Conservation (phyloP, 2,113 vertebrate species). For the Loxodonta africana region DNA sequence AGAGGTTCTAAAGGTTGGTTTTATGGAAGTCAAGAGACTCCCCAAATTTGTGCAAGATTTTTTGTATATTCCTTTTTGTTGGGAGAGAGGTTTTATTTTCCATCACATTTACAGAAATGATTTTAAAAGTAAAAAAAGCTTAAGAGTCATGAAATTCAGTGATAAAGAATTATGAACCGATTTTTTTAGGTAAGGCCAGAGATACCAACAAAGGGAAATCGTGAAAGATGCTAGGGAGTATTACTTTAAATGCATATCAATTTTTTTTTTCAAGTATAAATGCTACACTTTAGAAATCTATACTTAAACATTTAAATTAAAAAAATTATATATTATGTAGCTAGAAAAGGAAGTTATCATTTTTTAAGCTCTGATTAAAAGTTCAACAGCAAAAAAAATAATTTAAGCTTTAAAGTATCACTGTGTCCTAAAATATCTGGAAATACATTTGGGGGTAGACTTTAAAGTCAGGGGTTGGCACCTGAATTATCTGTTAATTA, state of each 20-base stretch:
- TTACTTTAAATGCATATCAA: not conserved
- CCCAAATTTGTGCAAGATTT: not conserved
- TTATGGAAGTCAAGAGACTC: not conserved
- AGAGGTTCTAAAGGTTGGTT: not conserved
- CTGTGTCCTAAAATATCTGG: not conserved
- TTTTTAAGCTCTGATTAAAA: not conserved
- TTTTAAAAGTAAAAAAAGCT: not conserved
- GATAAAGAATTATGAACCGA: not conserved
- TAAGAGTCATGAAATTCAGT: not conserved
- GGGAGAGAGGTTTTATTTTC: not conserved
- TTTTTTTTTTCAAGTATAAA: not conserved
- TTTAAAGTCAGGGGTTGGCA: not conserved
- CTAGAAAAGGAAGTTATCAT: not conserved
- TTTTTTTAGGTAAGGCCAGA: not conserved
- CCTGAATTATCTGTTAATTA: not conserved
- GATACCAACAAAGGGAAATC: not conserved
- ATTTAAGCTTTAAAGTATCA: conserved; percentile 7
- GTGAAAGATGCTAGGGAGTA: not conserved
- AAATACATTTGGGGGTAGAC: not conserved
- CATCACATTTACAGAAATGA: not conserved
- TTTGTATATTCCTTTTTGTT: not conserved
- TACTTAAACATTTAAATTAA: not conserved
- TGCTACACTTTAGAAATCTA: not conserved
- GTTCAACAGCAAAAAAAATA: not conserved
- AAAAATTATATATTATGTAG: not conserved